Evolutionary conservation across 2,113 vertebrate species (phyloP).

Genomic region (Oenanthe melanoleuca): DNA sequence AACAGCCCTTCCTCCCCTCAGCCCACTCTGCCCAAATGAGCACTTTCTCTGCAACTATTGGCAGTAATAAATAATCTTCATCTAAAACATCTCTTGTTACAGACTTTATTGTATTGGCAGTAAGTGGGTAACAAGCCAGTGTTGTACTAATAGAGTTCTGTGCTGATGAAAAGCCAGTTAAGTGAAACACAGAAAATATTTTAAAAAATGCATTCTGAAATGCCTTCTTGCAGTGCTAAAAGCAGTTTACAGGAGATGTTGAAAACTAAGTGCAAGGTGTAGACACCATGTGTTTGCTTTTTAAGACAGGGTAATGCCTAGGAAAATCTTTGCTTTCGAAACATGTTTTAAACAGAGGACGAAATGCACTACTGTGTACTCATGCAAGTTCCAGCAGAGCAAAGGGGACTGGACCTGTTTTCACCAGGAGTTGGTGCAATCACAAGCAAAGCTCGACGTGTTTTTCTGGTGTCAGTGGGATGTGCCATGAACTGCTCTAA

Average conservation of each 20-base stretch:
- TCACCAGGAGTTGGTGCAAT: background rate
- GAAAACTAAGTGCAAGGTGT: conserved; percentile 15
- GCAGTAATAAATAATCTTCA: conserved; percentile 26
- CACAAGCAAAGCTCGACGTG: rapidly evolving
- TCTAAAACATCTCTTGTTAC: conserved; percentile 2
- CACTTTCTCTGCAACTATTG: conserved; percentile 6
- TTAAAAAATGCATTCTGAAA: background rate
- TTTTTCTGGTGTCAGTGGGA: background rate
- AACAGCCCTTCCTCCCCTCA: background rate
- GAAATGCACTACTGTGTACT: background rate
- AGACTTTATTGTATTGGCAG: background rate
- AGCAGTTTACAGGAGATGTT: conserved; percentile 4
- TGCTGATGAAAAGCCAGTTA: background rate
- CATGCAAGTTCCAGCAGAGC: background rate
- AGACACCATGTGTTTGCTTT: conserved; percentile 23
- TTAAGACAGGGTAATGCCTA: background rate
- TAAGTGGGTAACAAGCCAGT: background rate
- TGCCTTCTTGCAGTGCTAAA: background rate
- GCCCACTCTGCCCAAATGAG: background rate
- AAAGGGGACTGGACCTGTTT: background rate
- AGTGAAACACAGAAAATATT: background rate
- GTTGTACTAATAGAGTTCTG: background rate
- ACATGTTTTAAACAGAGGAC: background rate
- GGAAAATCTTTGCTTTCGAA: conserved; percentile 4
- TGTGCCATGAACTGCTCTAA: background rate